Percentiles rank a stretch among this genome's conserved stretches.
phyloP scores from a whole-genome alignment of 2,888 invertebrate genomes.

The Plutella xylostella region DNA sequence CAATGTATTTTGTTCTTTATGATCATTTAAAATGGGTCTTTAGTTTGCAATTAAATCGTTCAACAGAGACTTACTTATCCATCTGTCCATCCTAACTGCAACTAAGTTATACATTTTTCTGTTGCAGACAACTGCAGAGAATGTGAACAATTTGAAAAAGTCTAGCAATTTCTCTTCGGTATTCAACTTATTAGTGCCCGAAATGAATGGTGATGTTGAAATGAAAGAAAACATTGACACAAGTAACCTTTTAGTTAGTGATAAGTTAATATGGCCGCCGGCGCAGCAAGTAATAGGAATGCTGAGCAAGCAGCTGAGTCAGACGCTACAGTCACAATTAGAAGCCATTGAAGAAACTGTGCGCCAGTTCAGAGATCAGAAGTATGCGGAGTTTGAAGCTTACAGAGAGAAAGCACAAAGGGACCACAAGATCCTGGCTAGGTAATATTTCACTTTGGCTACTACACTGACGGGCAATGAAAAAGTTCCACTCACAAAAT shows the following conservation, averaged over 20 bases:
- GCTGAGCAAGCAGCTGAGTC: conserved; percentile 75
- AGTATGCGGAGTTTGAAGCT: conserved; percentile 80
- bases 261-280: conserved; percentile 51
- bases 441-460: conserved; percentile 42
- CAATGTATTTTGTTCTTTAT: no score
- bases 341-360: conserved; percentile 80
- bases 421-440: conserved; percentile 76
- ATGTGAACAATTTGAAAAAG: conserved; percentile 70
- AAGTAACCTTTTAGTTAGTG: conserved; percentile 40
- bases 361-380: conserved; percentile 78
- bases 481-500: no score
- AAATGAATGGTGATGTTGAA: conserved; percentile 59
- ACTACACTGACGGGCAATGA: no score
- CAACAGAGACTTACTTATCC: no score
- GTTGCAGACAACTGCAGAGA: conserved; percentile 70
- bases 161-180: conserved; percentile 77
- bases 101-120: no score
- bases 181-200: conserved; percentile 76
- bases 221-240: conserved; percentile 61
- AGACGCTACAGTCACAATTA: conserved; percentile 77
- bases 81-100: no score
- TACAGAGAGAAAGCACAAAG: conserved; percentile 78
- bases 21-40: no score
- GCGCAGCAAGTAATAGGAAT: conserved; percentile 69
- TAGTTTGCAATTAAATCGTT: no score